phyloP scores from a whole-genome alignment of 2,888 invertebrate genomes.

The Pseudanteris insignis region DNA sequence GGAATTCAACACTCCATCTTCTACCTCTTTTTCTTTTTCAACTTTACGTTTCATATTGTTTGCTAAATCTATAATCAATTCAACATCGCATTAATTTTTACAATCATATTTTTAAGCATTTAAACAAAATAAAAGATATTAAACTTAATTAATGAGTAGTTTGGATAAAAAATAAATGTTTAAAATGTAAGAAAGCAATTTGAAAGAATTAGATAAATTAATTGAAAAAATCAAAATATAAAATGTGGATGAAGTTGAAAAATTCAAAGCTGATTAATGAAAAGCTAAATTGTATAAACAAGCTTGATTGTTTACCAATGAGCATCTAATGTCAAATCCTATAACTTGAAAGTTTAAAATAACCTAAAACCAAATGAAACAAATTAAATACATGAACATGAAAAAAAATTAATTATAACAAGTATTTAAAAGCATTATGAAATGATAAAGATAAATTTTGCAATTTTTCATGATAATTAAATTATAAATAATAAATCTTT shows the following conservation, averaged over 20 bases:
- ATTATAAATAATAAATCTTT: too few relatives aligned
- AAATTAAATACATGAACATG: not conserved
- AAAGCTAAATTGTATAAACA: too few relatives aligned
- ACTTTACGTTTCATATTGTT: conserved; percentile 38
- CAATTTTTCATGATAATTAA: too few relatives aligned
- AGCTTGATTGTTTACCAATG: conserved; percentile 11
- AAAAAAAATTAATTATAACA: not conserved
- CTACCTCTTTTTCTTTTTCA: conserved; percentile 25
- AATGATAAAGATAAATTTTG: too few relatives aligned
- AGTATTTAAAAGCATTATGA: too few relatives aligned
- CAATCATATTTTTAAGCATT: not conserved
- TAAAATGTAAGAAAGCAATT: not conserved
- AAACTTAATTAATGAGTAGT: not conserved
- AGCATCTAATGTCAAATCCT: conserved; percentile 16
- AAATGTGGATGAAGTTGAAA: not conserved
- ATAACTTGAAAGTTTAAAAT: conserved; percentile 4
- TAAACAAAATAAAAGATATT: not conserved
- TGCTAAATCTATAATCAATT: conserved; percentile 12
- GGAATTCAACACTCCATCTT: conserved; percentile 26
- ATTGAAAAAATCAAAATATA: too few relatives aligned
- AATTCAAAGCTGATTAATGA: conserved; percentile 3
- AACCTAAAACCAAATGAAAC: too few relatives aligned
- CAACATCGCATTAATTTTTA: not conserved
- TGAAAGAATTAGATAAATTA: not conserved
- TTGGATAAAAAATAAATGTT: not conserved